These are phyloP conservation scores for Diarsia mendica DNA, from an alignment of 2,888 invertebrate genomes.

Conservation along the genomic window DNA sequence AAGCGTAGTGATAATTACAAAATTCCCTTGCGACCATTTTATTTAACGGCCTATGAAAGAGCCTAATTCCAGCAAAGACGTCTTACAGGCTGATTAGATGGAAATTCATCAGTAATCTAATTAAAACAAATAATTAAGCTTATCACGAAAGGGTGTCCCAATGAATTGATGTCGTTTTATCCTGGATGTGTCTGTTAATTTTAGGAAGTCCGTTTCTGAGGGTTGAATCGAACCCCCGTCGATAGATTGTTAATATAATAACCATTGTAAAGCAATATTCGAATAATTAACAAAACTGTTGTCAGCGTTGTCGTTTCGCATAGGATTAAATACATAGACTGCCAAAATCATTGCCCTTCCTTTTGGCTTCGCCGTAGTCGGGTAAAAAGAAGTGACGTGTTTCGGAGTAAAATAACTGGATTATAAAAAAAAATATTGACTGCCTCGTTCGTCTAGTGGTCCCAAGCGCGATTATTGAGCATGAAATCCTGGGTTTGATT, in stretches of 20 bases:
- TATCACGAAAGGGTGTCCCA: constrained; percentile 39
- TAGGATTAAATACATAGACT: background rate
- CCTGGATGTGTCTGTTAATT: constrained; percentile 48
- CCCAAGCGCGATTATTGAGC: too few species aligned
- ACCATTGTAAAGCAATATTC: constrained; percentile 20
- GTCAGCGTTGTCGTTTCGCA: background rate
- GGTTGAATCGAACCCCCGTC: constrained; percentile 8
- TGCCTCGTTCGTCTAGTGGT: too few species aligned
- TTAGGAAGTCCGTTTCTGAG: constrained; percentile 15
- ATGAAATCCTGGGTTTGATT: too few species aligned
- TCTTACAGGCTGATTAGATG: constrained; percentile 29
- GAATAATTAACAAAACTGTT: constrained; percentile 12
- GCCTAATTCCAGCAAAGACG: constrained; percentile 6
- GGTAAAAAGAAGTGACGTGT: background rate
- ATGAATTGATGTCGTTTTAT: constrained; percentile 43
- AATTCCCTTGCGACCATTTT: constrained; percentile 10
- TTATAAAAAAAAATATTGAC: background rate
- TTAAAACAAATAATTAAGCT: constrained; percentile 54
- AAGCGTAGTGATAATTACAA: constrained; percentile 19
- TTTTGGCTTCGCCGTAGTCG: too few species aligned
- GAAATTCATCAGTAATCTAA: constrained; percentile 55
- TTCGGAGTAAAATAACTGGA: background rate
- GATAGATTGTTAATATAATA: constrained; percentile 19
- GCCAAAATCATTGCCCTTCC: too few species aligned
- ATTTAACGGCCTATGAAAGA: constrained; percentile 16